These are phyloP conservation scores for Scyliorhinus canicula DNA, from an alignment of 2,797 vertebrate genomes.

Conservation along the genomic window DNA sequence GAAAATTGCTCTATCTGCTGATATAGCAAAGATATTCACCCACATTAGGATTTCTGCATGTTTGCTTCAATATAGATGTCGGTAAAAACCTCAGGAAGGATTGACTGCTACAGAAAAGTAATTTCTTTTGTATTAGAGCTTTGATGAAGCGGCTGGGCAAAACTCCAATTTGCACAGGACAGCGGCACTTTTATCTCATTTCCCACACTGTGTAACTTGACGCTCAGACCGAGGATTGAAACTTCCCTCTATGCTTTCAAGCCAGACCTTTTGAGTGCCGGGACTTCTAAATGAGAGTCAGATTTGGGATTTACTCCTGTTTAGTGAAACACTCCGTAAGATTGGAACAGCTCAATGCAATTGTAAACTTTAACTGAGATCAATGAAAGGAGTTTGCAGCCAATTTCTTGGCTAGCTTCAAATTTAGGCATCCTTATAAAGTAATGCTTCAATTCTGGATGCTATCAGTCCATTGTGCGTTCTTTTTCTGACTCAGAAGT, in stretches of 20 bases:
- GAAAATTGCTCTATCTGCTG: background rate
- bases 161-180: background rate
- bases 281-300: background rate
- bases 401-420: background rate
- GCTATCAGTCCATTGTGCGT: background rate
- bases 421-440: background rate
- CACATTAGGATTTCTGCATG: background rate
- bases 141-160: background rate
- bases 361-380: background rate
- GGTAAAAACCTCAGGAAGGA: background rate
- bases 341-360: background rate
- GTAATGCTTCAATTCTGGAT: background rate
- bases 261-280: background rate
- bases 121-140: background rate
- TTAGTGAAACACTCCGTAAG: background rate
- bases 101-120: background rate
- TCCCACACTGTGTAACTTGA: background rate
- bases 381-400: background rate
- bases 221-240: background rate
- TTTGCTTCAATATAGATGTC: background rate
- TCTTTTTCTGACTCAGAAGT: background rate
- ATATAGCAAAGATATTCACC: background rate
- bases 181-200: background rate
- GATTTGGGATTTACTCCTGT: background rate
- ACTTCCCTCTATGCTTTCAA: background rate